These are phyloP conservation scores for Ivindomyrus marchei DNA, from an alignment of 2,113 vertebrate genomes.

Conservation along the genomic window DNA sequence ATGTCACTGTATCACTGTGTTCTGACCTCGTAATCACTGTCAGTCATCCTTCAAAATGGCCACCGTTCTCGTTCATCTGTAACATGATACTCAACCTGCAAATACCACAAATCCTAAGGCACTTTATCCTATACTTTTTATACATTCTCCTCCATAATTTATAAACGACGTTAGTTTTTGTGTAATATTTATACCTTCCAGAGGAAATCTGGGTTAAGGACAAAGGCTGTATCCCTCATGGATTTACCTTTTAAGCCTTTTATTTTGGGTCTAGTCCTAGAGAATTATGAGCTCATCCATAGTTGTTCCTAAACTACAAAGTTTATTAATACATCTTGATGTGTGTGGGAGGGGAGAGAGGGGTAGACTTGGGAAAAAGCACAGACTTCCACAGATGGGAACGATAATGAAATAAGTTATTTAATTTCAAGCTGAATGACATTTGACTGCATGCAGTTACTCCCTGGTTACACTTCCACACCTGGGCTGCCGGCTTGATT, in stretches of 20 bases:
- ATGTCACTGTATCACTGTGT: neutral
- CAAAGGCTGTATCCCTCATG: neutral
- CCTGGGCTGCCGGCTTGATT: neutral
- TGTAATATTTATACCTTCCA: neutral
- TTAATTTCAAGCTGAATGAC: neutral
- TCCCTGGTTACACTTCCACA: neutral
- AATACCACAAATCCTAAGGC: neutral
- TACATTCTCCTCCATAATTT: neutral
- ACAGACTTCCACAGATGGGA: neutral
- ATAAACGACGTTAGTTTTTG: neutral
- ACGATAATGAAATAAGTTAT: neutral
- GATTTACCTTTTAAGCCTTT: neutral
- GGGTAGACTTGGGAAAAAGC: neutral
- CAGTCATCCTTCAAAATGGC: neutral
- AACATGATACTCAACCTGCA: neutral
- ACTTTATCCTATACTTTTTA: neutral
- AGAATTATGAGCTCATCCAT: neutral
- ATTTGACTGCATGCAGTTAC: neutral
- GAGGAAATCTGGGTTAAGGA: constrained; percentile 1
- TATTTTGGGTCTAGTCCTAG: neutral
- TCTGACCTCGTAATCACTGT: neutral
- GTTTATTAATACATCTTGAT: neutral
- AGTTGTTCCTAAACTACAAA: neutral
- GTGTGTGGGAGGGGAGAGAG: neutral
- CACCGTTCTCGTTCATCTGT: neutral